These are phyloP conservation scores for Pseudomyrmex gracilis DNA, from an alignment of 1,140 invertebrate genomes.

Conservation along the genomic window DNA sequence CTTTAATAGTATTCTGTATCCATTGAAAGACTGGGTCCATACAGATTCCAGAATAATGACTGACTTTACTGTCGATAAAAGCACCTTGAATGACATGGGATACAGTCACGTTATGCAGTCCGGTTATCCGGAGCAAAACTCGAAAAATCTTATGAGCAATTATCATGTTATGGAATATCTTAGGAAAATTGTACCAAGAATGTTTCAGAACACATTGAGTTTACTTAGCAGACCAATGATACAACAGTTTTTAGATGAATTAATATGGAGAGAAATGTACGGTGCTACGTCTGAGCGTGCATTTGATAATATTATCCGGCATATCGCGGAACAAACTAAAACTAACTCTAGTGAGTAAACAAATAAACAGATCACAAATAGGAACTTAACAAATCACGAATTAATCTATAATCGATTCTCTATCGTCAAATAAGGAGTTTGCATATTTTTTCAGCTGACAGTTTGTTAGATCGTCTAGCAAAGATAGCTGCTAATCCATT, in stretches of 20 bases:
- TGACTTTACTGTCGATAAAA: conserved; percentile 93
- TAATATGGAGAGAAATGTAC: conserved; percentile 92
- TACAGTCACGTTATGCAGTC: conserved; percentile 91
- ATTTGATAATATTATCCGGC: conserved; percentile 92
- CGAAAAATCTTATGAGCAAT: conserved; percentile 88
- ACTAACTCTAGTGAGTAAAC: conserved; percentile 84
- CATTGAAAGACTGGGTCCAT: conserved; percentile 91
- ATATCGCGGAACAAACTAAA: conserved; percentile 92
- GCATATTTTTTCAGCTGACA: conserved; percentile 76
- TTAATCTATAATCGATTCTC: not conserved
- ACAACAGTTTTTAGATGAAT: conserved; percentile 95
- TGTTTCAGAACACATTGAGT: conserved; percentile 95
- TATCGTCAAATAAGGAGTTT: conserved; percentile 43
- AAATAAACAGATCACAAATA: not conserved
- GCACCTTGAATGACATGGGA: conserved; percentile 90
- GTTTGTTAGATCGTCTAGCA: conserved; percentile 86
- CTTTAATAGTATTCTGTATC: conserved; percentile 91
- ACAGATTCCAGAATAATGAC: conserved; percentile 92
- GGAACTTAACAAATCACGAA: not conserved
- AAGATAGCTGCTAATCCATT: conserved; percentile 92
- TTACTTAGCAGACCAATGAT: conserved; percentile 93
- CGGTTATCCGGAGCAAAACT: conserved; percentile 87
- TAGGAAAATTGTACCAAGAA: conserved; percentile 92
- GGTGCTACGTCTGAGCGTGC: conserved; percentile 91
- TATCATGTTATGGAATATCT: conserved; percentile 95